phyloP scores from a whole-genome alignment of 1,140 invertebrate genomes.

The Pteromalus puparum region DNA sequence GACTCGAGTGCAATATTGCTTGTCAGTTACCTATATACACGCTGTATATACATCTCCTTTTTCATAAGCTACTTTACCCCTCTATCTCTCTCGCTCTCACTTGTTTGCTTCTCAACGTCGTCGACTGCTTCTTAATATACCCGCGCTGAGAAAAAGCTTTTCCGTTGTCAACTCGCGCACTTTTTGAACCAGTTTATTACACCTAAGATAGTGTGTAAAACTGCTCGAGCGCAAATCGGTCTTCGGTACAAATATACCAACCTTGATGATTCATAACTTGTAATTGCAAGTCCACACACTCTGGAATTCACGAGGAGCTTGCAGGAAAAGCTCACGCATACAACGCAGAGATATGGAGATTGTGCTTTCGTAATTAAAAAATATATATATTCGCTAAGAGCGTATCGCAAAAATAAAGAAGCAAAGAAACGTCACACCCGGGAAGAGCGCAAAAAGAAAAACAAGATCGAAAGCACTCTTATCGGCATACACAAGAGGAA shows the following conservation, averaged over 20 bases:
- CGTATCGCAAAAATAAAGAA: not conserved
- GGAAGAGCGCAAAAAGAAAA: not conserved
- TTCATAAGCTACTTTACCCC: conserved; percentile 1
- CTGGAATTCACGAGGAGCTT: no score
- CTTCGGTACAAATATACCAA: no score
- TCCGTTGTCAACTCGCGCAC: no score
- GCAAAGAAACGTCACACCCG: not conserved
- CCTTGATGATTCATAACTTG: no score
- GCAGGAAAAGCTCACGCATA: not conserved
- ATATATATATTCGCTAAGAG: not conserved
- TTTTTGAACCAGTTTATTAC: no score
- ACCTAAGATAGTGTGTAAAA: not conserved
- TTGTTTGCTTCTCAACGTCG: not conserved
- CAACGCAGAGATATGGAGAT: not conserved
- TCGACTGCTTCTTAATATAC: not conserved
- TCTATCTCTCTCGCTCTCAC: not conserved
- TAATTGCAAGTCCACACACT: no score
- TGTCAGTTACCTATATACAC: conserved; percentile 10
- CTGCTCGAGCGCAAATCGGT: not conserved
- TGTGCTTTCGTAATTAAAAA: no score
- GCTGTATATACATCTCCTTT: not conserved
- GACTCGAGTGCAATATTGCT: conserved; percentile 39
- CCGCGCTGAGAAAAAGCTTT: not conserved
- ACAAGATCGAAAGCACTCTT: conserved; percentile 10
- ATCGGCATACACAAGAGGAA: conserved; percentile 1